Conservation (phyloP, 2,888 invertebrate genomes). For the Chironomus riparius region DNA sequence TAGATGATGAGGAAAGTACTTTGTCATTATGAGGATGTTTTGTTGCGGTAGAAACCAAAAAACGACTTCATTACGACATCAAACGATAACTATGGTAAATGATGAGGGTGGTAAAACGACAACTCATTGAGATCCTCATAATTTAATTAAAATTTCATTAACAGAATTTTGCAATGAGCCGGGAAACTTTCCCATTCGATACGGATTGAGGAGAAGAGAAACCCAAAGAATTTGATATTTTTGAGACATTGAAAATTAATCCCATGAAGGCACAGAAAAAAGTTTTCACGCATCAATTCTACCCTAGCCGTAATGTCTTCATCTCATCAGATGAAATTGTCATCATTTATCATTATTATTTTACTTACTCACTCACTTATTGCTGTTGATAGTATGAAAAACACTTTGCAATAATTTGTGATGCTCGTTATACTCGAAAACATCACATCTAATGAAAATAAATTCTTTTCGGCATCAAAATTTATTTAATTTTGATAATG, state of each 20-base stretch:
- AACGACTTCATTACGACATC: slow-evolving; percentile 1
- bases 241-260: slow-evolving; percentile 21
- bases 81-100: slow-evolving; percentile 9
- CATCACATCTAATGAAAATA: slow-evolving; percentile 7
- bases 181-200: neutral
- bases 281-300: neutral
- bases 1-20: too few relatives aligned
- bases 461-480: neutral
- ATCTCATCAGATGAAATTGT: slow-evolving; percentile 13
- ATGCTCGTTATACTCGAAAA: neutral
- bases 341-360: slow-evolving; percentile 27
- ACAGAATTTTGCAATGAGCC: neutral
- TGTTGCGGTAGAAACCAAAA: slow-evolving; percentile 7
- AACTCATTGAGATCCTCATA: slow-evolving; percentile 17
- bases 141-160: slow-evolving; percentile 28
- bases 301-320: neutral
- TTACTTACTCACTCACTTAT: neutral
- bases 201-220: neutral
- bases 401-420: slow-evolving; percentile 25
- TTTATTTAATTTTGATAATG: slow-evolving; percentile 13
- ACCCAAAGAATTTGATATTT: slow-evolving; percentile 26
- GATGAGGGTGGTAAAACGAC: slow-evolving; percentile 13
- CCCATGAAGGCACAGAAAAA: neutral
- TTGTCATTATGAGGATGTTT: slow-evolving; percentile 4
- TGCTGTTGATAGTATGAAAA: neutral